A percentile compares a stretch with the other conserved stretches of the same genome.
Evolutionary conservation across 2,113 vertebrate genomes (phyloP).

Genomic region (Piprites chloris): DNA sequence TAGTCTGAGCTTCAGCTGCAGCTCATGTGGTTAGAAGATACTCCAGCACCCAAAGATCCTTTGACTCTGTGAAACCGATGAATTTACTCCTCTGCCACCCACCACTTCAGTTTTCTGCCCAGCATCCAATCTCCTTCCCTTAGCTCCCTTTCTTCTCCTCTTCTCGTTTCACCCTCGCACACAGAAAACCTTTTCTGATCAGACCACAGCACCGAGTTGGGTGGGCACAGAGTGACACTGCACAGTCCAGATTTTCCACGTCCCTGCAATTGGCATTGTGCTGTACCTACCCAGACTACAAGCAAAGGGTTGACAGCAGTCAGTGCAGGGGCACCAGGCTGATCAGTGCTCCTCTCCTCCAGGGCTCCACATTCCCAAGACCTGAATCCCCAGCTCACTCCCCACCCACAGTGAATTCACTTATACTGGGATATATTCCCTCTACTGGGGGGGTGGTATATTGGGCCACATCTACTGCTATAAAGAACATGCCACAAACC

Average conservation of each 20-base stretch:
- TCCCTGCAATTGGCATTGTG: neutral
- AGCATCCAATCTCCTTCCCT: neutral
- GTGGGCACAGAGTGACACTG: neutral
- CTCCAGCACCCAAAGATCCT: neutral
- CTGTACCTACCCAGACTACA: neutral
- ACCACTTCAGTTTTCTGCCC: neutral
- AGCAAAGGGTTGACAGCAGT: neutral
- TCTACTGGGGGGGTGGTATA: neutral
- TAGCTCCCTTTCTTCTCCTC: neutral
- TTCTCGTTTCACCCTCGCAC: neutral
- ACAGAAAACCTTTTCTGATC: neutral
- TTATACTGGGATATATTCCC: neutral
- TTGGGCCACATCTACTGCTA: neutral
- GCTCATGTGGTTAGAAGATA: neutral
- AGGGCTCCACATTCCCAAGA: neutral
- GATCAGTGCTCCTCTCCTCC: neutral
- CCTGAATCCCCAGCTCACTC: neutral
- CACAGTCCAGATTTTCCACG: neutral
- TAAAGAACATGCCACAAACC: neutral
- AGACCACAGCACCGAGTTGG: neutral
- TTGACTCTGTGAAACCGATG: neutral
- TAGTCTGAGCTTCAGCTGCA: neutral
- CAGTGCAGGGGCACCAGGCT: neutral
- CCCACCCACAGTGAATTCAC: neutral
- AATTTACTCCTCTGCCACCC: neutral